phyloP scores from a whole-genome alignment of 2,797 vertebrate genomes.

The Oreonectes daqikongensis region DNA sequence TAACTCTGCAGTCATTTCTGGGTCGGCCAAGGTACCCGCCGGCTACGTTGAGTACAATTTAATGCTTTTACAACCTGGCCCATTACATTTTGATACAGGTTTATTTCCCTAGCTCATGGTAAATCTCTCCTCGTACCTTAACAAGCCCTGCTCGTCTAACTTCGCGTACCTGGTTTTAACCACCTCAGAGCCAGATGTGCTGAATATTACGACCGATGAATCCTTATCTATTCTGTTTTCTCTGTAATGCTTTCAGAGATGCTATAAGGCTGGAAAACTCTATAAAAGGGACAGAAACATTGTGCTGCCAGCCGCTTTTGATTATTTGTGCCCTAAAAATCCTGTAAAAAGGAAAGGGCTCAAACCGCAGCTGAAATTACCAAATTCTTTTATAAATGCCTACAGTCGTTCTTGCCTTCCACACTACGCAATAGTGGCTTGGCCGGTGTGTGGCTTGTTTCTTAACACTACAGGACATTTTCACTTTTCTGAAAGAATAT shows the following conservation, averaged over 20 bases:
- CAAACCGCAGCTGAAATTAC: constrained; percentile 80
- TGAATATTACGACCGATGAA: constrained; percentile 39
- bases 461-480: constrained; percentile 58
- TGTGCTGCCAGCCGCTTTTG: constrained; percentile 72
- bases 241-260: constrained; percentile 20
- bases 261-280: constrained; percentile 44
- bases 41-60: constrained; percentile 59
- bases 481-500: constrained; percentile 56
- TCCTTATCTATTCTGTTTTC: constrained; percentile 16
- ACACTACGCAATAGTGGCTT: constrained; percentile 47
- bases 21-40: constrained; percentile 55
- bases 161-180: constrained; percentile 49
- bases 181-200: constrained; percentile 72
- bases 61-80: constrained; percentile 73
- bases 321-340: constrained; percentile 79
- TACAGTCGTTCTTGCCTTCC: constrained; percentile 63
- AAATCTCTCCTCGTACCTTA: constrained; percentile 73
- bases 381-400: constrained; percentile 78
- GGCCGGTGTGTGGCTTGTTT: constrained; percentile 44
- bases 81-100: constrained; percentile 70
- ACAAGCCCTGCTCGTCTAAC: constrained; percentile 63
- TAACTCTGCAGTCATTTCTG: constrained; percentile 51
- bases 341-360: constrained; percentile 73
- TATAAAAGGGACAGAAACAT: constrained; percentile 42
- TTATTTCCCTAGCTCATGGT: constrained; percentile 73